Percentiles rank a stretch among this genome's conserved stretches.
These are phyloP conservation scores for Diploscapter pachys DNA, from an alignment of 1,140 invertebrate species.

Conservation along the genomic window DNA sequence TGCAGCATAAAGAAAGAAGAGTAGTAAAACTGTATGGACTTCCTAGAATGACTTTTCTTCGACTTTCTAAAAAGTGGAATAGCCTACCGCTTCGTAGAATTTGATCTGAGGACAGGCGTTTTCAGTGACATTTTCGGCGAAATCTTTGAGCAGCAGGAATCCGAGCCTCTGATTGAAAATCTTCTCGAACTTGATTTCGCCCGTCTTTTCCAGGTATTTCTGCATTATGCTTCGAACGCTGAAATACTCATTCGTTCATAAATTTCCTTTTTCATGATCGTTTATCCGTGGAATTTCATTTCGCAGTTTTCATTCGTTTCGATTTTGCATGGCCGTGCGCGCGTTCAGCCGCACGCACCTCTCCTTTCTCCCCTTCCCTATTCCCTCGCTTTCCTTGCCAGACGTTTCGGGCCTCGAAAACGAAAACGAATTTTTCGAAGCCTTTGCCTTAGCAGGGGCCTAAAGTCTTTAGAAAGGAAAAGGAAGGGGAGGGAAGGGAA, in stretches of 20 bases:
- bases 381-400: not conserved
- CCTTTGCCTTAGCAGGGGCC: too few species aligned
- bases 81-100: conserved; percentile 91
- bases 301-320: too few species aligned
- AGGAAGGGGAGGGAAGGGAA: too few species aligned
- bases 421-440: too few species aligned
- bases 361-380: conserved; percentile 1
- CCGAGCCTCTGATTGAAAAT: conserved; percentile 99
- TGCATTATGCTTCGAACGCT: conserved; percentile 99
- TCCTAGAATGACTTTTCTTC: too few species aligned
- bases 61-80: too few species aligned
- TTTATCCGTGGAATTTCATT: not conserved
- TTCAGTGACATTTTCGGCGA: conserved; percentile 91
- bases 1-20: too few species aligned
- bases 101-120: conserved; percentile 93
- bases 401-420: too few species aligned
- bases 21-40: too few species aligned
- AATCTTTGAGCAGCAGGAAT: conserved; percentile 98
- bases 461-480: too few species aligned
- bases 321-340: not conserved
- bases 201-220: conserved; percentile 97
- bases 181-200: conserved; percentile 98
- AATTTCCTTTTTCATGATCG: not conserved
- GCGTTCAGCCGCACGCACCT: not conserved
- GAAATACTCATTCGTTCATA: conserved; percentile 59